These are phyloP conservation scores for Pipistrellus pipistrellus DNA, from an alignment of 2,797 vertebrate genomes.

Conservation along the genomic window DNA sequence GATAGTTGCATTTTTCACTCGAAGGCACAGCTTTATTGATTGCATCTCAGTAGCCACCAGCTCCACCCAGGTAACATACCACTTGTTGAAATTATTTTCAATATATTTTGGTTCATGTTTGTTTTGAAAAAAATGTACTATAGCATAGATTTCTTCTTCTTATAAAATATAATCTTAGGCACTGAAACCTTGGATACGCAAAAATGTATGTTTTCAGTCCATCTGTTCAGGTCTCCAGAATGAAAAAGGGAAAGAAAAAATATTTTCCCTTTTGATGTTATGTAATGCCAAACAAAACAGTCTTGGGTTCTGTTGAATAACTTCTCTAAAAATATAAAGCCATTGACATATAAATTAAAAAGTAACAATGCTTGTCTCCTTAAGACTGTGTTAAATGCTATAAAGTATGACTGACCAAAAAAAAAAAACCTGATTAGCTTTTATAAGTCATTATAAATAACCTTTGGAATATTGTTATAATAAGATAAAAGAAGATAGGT, in stretches of 20 bases:
- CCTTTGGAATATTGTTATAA: constrained; percentile 11
- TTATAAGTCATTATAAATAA: constrained; percentile 65
- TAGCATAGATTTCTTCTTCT: constrained; percentile 59
- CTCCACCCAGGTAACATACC: constrained; percentile 94
- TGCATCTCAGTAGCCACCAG: constrained; percentile 94
- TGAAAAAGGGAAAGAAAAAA: constrained; percentile 69
- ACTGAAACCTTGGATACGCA: constrained; percentile 47
- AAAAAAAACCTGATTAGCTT: constrained; percentile 60
- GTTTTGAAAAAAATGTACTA: constrained; percentile 70
- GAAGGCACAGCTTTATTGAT: constrained; percentile 96
- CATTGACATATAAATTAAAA: constrained; percentile 64
- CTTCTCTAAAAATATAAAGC: constrained; percentile 73
- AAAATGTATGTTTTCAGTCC: constrained; percentile 69
- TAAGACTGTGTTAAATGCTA: constrained; percentile 54
- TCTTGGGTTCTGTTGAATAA: constrained; percentile 67
- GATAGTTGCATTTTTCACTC: constrained; percentile 96
- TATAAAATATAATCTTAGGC: constrained; percentile 26
- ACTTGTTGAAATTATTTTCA: constrained; percentile 85
- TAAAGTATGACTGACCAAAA: constrained; percentile 43
- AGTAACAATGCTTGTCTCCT: constrained; percentile 70
- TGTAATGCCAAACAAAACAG: constrained; percentile 79
- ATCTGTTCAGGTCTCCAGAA: constrained; percentile 64
- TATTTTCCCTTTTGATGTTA: constrained; percentile 75
- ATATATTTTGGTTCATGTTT: constrained; percentile 78
- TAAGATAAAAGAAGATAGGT: constrained; percentile 53